These are phyloP conservation scores for Eudasyphora cyanicolor DNA, from an alignment of 2,888 invertebrate genomes.

Conservation along the genomic window DNA sequence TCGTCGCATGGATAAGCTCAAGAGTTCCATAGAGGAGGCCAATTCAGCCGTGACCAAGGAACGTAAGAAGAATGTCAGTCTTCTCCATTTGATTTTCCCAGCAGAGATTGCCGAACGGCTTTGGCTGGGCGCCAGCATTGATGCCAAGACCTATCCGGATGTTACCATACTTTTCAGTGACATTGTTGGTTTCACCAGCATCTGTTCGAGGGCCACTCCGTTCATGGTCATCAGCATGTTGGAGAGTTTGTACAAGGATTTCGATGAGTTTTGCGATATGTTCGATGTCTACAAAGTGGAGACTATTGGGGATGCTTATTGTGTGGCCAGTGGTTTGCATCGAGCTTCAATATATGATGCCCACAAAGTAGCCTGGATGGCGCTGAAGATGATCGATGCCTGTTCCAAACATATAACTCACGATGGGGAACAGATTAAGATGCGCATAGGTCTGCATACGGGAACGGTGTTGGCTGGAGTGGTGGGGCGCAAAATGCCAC, in stretches of 20 bases:
- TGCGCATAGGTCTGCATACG: conserved; percentile 97
- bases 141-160: conserved; percentile 95
- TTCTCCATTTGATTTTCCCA: conserved; percentile 96
- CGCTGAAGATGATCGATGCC: conserved; percentile 94
- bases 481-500: conserved; percentile 90
- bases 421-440: conserved; percentile 93
- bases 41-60: conserved; percentile 95
- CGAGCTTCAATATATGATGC: conserved; percentile 93
- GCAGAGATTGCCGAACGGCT: conserved; percentile 95
- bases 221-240: conserved; percentile 98
- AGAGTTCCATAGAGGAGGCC: conserved; percentile 95
- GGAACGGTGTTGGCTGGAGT: conserved; percentile 96
- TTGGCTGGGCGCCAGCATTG: conserved; percentile 95
- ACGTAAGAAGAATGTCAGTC: conserved; percentile 95
- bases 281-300: conserved; percentile 98
- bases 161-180: conserved; percentile 98
- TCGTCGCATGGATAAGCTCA: conserved; percentile 95
- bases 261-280: conserved; percentile 94
- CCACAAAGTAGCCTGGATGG: conserved; percentile 98
- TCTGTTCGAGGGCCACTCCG: conserved; percentile 96
- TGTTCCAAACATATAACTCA: conserved; percentile 93
- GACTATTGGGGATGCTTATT: conserved; percentile 97
- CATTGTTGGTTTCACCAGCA: conserved; percentile 97
- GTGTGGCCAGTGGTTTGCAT: conserved; percentile 96
- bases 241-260: conserved; percentile 94